Evolutionary conservation across 2,888 invertebrate species (phyloP).

Genomic region (Erpobdella octoculata): DNA sequence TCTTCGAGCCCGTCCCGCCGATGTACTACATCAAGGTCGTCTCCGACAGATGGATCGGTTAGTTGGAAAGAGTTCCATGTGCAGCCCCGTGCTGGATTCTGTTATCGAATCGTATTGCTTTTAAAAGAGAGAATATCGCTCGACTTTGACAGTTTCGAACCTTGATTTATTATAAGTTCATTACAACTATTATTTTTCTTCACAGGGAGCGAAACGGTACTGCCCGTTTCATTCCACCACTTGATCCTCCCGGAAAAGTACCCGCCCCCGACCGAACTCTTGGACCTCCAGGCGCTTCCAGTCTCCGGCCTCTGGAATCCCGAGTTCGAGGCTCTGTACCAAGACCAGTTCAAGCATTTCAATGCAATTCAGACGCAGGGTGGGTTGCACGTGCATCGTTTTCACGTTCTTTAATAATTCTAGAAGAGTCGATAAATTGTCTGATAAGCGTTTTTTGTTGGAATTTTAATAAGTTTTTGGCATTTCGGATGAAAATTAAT

Average conservation of each 20-base stretch:
- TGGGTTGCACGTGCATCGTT: conserved; percentile 36
- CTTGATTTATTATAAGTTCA: neutral
- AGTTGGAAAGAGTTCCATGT: conserved; percentile 29
- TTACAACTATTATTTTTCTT: conserved; percentile 1
- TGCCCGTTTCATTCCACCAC: conserved; percentile 94
- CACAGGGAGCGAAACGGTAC: conserved; percentile 77
- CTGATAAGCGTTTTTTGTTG: neutral
- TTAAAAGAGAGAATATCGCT: too few species aligned
- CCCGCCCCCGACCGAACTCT: conserved; percentile 88
- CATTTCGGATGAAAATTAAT: neutral
- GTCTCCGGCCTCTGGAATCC: conserved; percentile 78
- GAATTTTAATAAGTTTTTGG: neutral
- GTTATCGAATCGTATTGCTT: neutral
- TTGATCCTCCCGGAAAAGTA: conserved; percentile 95
- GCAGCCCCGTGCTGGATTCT: neutral
- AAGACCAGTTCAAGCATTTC: conserved; percentile 79
- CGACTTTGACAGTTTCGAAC: too few species aligned
- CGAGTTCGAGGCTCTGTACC: conserved; percentile 76
- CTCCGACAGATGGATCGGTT: conserved; percentile 57
- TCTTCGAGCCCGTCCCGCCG: conserved; percentile 94
- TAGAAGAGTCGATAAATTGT: neutral
- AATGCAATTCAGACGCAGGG: conserved; percentile 95
- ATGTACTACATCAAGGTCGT: conserved; percentile 78
- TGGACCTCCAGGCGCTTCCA: conserved; percentile 92
- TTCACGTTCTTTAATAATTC: neutral